Evolutionary conservation across 2,797 vertebrate genomes (phyloP).

Genomic region (Rhabdomys pumilio): DNA sequence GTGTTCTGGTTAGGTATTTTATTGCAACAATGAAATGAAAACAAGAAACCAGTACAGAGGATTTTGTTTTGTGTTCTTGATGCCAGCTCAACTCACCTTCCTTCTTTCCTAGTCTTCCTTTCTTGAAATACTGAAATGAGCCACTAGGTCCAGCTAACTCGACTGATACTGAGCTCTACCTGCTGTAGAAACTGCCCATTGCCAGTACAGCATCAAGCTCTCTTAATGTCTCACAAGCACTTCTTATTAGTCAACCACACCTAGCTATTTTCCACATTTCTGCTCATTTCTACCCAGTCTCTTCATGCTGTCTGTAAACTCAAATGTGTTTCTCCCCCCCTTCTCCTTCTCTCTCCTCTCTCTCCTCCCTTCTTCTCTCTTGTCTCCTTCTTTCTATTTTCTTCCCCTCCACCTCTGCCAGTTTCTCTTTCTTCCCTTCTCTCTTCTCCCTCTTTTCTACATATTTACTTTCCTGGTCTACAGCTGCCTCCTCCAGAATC

Average conservation of each 20-base stretch:
- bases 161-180: background rate
- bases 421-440: background rate
- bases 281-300: background rate
- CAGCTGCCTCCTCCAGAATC: accelerated
- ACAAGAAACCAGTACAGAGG: background rate
- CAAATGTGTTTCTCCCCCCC: background rate
- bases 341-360: too few relatives aligned
- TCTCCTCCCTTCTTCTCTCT: too few relatives aligned
- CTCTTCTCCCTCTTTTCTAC: background rate
- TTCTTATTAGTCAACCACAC: background rate
- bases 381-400: background rate
- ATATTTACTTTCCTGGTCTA: too few relatives aligned
- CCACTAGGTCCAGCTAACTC: background rate
- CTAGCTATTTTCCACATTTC: background rate
- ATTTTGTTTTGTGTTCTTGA: background rate
- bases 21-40: background rate
- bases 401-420: background rate
- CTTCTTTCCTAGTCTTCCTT: too few relatives aligned
- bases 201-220: background rate
- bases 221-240: background rate
- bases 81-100: background rate
- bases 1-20: background rate
- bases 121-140: background rate
- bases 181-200: background rate
- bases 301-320: background rate